A percentile compares a stretch with the other conserved stretches of the same genome.
Evolutionary conservation across 2,113 vertebrate genomes (phyloP).

Genomic region (Rissa tridactyla): DNA sequence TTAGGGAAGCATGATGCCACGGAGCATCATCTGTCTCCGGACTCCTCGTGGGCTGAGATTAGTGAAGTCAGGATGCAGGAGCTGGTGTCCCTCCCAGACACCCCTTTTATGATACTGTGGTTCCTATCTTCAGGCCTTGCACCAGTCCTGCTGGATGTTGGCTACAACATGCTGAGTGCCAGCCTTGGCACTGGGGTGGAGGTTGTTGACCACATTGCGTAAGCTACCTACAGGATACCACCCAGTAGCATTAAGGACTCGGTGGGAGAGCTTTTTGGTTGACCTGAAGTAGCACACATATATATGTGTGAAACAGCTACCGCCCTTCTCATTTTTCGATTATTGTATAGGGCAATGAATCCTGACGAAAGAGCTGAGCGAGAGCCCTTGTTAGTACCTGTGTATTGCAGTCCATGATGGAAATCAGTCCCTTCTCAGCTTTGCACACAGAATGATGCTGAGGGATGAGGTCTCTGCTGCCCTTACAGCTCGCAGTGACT

Average conservation of each 20-base stretch:
- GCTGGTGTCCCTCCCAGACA: not conserved
- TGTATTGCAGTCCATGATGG: not conserved
- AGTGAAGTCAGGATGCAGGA: not conserved
- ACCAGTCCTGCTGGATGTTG: not conserved
- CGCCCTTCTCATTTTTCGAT: not conserved
- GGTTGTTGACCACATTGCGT: not conserved
- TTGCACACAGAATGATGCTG: not conserved
- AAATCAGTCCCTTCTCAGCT: not conserved
- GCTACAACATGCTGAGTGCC: not conserved
- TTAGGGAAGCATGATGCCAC: not conserved
- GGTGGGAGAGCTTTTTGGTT: not conserved
- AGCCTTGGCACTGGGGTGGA: not conserved
- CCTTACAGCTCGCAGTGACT: not conserved
- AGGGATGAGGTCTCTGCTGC: not conserved
- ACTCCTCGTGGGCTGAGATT: not conserved
- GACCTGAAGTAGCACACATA: not conserved
- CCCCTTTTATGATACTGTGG: not conserved
- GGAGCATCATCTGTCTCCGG: not conserved
- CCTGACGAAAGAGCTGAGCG: fast-evolving
- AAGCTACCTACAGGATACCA: not conserved
- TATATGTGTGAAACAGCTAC: not conserved
- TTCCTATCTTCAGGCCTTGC: not conserved
- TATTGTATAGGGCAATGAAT: not conserved
- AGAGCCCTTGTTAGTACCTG: not conserved
- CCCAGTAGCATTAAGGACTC: not conserved